These are phyloP conservation scores for Lamellibrachia luymesi DNA, from an alignment of 1,140 invertebrate genomes.

Conservation along the genomic window DNA sequence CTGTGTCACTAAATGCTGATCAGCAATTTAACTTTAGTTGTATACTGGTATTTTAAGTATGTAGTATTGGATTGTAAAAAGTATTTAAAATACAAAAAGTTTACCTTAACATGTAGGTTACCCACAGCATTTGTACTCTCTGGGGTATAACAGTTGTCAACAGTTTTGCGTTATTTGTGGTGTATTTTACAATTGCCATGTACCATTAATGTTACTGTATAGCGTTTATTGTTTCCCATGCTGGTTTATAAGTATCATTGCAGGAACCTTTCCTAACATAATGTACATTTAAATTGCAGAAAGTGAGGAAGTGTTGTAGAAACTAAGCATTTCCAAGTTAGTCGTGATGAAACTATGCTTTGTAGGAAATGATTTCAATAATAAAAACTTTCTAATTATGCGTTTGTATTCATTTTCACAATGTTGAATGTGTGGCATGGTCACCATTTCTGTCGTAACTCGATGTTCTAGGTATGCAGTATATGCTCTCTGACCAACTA, in stretches of 20 bases:
- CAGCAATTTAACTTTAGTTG: not conserved
- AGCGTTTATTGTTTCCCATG: too few species aligned
- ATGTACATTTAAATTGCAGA: not conserved
- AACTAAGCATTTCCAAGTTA: not conserved
- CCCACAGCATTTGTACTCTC: not conserved
- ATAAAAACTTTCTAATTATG: not conserved
- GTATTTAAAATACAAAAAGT: not conserved
- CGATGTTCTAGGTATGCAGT: too few species aligned
- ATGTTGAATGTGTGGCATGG: not conserved
- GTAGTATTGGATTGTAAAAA: not conserved
- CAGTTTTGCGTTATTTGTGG: not conserved
- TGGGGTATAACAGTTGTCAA: not conserved
- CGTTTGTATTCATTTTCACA: not conserved
- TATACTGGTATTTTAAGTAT: not conserved
- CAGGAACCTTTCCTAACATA: not conserved
- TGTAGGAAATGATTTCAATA: not conserved
- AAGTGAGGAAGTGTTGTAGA: not conserved
- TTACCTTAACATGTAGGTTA: not conserved
- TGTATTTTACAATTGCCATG: not conserved
- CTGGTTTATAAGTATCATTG: not conserved
- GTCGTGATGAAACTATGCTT: not conserved
- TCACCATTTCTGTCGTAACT: not conserved
- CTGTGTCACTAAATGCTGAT: not conserved
- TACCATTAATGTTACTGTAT: too few species aligned
- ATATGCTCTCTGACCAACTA: too few species aligned